These are phyloP conservation scores for Cryptops parisi DNA, from an alignment of 2,888 invertebrate species.

Conservation along the genomic window DNA sequence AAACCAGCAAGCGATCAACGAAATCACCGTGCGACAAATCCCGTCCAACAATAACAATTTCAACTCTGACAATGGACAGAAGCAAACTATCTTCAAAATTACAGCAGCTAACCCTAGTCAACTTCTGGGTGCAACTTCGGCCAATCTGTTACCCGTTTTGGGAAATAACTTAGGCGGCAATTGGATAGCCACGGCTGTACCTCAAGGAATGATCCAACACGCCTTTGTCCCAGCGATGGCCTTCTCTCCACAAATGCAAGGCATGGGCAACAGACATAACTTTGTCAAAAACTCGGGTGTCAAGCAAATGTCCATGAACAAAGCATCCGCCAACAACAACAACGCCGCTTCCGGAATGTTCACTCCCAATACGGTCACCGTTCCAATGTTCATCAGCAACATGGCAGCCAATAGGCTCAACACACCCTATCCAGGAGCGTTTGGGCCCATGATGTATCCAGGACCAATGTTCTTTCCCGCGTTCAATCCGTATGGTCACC, in stretches of 20 bases:
- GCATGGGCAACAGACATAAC: background rate
- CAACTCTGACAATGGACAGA: background rate
- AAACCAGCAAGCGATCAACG: background rate
- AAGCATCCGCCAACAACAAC: background rate
- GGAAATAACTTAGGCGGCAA: background rate
- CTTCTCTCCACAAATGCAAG: background rate
- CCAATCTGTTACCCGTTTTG: background rate
- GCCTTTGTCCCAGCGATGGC: background rate
- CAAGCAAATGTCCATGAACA: background rate
- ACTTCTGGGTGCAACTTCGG: background rate
- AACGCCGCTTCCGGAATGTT: background rate
- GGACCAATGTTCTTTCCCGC: slow-evolving; percentile 5
- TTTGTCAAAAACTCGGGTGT: background rate
- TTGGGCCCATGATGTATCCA: slow-evolving; percentile 7
- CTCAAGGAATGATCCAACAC: background rate
- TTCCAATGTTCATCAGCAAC: slow-evolving; percentile 3
- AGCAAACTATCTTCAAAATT: background rate
- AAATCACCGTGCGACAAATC: background rate
- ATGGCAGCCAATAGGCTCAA: background rate
- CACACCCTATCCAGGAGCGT: slow-evolving; percentile 1
- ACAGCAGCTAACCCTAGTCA: background rate
- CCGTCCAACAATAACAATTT: background rate
- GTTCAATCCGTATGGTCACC: background rate
- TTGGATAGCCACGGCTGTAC: background rate
- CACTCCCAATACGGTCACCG: background rate